Evolutionary conservation across 2,888 invertebrate species (phyloP).

Genomic region (Agriopis marginaria): DNA sequence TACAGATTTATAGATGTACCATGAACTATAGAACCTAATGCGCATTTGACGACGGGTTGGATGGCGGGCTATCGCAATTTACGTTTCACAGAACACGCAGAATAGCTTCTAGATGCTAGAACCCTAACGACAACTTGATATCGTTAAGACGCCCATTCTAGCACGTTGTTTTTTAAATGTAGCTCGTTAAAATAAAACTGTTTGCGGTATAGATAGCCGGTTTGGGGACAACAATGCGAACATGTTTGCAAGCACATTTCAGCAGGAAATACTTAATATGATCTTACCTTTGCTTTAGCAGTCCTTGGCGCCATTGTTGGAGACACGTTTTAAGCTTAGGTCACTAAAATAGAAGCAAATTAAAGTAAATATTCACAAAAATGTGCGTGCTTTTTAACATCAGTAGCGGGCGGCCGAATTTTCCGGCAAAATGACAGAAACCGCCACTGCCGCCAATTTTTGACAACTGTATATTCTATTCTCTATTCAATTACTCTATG

Average conservation of each 20-base stretch:
- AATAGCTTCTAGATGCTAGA: background rate
- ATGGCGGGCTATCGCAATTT: slow-evolving; percentile 3
- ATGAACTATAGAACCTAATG: background rate
- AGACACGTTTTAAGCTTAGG: slow-evolving; percentile 43
- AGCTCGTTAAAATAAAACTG: background rate
- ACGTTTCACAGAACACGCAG: background rate
- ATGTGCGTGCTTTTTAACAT: slow-evolving; percentile 42
- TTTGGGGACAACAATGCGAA: slow-evolving; percentile 12
- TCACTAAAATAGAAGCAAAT: slow-evolving; percentile 30
- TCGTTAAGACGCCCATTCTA: slow-evolving; percentile 7
- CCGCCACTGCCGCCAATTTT: slow-evolving; percentile 68
- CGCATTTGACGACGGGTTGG: background rate
- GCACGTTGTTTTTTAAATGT: slow-evolving; percentile 4
- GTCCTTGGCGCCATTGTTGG: slow-evolving; percentile 76
- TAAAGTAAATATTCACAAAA: slow-evolving; percentile 31
- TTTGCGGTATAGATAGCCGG: background rate
- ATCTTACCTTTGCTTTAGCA: slow-evolving; percentile 74
- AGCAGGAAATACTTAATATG: slow-evolving; percentile 34
- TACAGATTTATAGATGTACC: background rate
- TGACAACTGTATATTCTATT: background rate
- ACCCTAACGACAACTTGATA: background rate
- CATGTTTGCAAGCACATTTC: slow-evolving; percentile 1
- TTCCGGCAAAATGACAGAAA: slow-evolving; percentile 79
- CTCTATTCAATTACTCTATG: background rate
- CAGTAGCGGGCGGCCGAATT: slow-evolving; percentile 67